A percentile compares a stretch with the other conserved stretches of the same genome.
Evolutionary conservation across 2,888 invertebrate genomes (phyloP).

Genomic region (Amphiduros pacificus): DNA sequence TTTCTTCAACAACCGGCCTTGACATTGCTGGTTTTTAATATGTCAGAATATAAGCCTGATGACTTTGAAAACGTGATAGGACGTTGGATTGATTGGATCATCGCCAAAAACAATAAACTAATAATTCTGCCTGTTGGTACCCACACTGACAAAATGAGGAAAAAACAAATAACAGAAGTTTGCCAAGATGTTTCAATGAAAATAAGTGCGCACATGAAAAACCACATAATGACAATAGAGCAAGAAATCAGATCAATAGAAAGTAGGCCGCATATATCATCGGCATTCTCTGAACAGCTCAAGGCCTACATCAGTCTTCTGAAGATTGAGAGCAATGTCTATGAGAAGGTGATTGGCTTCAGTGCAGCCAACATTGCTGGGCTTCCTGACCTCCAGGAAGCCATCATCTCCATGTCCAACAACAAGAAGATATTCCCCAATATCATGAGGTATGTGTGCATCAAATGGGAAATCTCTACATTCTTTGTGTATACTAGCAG

Average conservation of each 20-base stretch:
- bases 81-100: conserved; percentile 55
- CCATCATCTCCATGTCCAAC: conserved; percentile 42
- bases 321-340: conserved; percentile 35
- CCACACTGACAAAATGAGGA: conserved; percentile 42
- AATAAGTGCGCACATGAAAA: conserved; percentile 5
- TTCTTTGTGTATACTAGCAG: too few species aligned
- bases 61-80: conserved; percentile 48
- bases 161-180: conserved; percentile 25
- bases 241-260: conserved; percentile 47
- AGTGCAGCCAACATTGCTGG: neutral
- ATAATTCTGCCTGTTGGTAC: conserved; percentile 52
- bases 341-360: neutral
- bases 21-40: conserved; percentile 50
- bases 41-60: conserved; percentile 43
- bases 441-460: conserved; percentile 43
- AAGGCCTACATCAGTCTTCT: conserved; percentile 46
- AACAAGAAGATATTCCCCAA: conserved; percentile 37
- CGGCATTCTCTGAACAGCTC: conserved; percentile 51
- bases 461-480: too few species aligned
- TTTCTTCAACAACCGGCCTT: conserved; percentile 52
- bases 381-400: conserved; percentile 34
- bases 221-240: conserved; percentile 37
- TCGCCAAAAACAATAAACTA: conserved; percentile 50
- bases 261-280: conserved; percentile 45
- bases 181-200: conserved; percentile 34